A percentile compares a stretch with the other conserved stretches of the same genome.
These are phyloP conservation scores for Saccopteryx leptura DNA, from an alignment of 2,113 vertebrate species.

Conservation along the genomic window DNA sequence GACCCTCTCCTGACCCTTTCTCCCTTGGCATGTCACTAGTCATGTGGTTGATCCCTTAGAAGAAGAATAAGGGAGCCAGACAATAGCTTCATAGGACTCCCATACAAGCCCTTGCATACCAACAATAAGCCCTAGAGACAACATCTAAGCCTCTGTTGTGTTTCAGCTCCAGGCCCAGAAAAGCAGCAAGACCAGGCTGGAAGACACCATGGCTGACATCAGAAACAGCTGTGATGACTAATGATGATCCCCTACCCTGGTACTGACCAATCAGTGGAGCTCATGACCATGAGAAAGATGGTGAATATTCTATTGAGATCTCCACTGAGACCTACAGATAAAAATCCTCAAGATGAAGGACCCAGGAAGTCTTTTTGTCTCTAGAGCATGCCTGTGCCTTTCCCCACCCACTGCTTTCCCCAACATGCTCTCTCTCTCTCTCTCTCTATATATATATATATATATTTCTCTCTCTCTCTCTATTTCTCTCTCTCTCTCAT, in stretches of 20 bases:
- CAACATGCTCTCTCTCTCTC: background rate
- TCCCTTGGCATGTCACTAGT: background rate
- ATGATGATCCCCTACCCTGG: background rate
- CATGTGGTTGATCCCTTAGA: background rate
- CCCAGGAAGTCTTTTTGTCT: background rate
- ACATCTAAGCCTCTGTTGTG: background rate
- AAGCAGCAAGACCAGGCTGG: background rate
- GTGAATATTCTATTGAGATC: background rate
- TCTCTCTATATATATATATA: too few species aligned
- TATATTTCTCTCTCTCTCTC: background rate
- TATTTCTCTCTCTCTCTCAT: background rate
- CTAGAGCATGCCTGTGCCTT: background rate
- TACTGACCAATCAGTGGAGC: background rate
- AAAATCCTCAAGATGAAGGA: background rate
- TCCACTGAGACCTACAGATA: background rate
- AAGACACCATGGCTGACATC: background rate
- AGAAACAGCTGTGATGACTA: background rate
- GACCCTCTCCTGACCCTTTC: background rate
- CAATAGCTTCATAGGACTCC: background rate
- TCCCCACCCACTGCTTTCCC: background rate
- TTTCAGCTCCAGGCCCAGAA: background rate
- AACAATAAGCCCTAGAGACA: background rate
- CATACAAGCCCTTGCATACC: background rate
- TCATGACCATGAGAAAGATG: background rate
- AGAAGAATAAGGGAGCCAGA: background rate